phyloP scores from a whole-genome alignment of 2,888 invertebrate species.

The Bombylius discolor region DNA sequence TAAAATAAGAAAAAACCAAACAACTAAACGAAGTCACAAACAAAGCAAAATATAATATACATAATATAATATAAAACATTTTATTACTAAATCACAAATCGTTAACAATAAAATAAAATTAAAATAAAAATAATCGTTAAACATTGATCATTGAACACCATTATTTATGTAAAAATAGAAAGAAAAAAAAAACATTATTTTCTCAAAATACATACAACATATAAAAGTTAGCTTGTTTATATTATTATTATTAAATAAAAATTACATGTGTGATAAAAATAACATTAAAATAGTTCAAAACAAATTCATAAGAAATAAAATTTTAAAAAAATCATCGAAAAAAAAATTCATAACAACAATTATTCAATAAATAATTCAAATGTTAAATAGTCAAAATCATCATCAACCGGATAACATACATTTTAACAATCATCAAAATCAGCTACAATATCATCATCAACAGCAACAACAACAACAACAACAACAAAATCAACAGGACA shows the following conservation, averaged over 20 bases:
- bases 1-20: not conserved
- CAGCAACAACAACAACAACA: slow-evolving; percentile 12
- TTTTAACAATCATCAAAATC: slow-evolving; percentile 8
- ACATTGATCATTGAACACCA: too few relatives aligned
- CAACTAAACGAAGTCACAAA: not conserved
- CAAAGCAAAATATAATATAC: not conserved
- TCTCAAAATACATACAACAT: too few relatives aligned
- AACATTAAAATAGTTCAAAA: slow-evolving; percentile 1
- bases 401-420: slow-evolving; percentile 9
- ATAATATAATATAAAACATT: too few relatives aligned
- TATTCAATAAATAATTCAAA: slow-evolving; percentile 13
- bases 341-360: too few relatives aligned
- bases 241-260: too few relatives aligned
- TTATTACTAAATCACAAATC: too few relatives aligned
- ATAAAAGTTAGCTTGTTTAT: too few relatives aligned
- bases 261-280: slow-evolving; percentile 3
- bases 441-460: slow-evolving; percentile 15
- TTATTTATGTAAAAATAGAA: too few relatives aligned
- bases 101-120: too few relatives aligned
- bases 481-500: slow-evolving; percentile 1
- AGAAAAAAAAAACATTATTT: too few relatives aligned
- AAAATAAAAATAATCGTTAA: too few relatives aligned
- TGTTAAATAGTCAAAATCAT: slow-evolving; percentile 18
- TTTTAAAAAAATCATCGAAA: not conserved
- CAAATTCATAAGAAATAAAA: not conserved